phyloP scores from a whole-genome alignment of 2,888 invertebrate genomes.

The Didymodactylos carnosus region DNA sequence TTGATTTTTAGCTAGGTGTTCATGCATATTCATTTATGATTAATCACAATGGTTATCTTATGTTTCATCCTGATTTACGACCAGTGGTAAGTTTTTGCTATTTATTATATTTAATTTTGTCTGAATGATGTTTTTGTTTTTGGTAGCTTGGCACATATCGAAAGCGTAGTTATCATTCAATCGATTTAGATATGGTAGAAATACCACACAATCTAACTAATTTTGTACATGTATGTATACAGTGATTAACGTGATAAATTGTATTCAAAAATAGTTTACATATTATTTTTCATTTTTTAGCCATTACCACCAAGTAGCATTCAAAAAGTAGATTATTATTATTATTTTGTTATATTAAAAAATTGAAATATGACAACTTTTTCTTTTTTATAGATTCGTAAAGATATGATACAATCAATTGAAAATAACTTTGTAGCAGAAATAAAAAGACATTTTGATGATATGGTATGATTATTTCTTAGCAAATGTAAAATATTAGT shows the following conservation, averaged over 20 bases:
- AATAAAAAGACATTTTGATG: neutral
- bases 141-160: neutral
- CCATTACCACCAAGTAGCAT: neutral
- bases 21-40: constrained; percentile 8
- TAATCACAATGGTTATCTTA: constrained; percentile 13
- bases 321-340: neutral
- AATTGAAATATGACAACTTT: no score
- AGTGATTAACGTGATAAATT: no score
- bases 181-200: neutral
- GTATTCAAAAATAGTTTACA: neutral
- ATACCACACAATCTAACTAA: neutral
- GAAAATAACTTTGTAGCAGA: neutral
- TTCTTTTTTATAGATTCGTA: neutral
- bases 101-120: neutral
- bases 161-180: neutral
- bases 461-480: neutral
- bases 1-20: constrained; percentile 5
- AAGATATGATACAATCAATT: neutral
- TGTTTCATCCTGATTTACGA: constrained; percentile 10
- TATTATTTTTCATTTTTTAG: neutral
- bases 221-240: neutral
- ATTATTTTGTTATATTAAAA: neutral
- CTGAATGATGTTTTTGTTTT: neutral
- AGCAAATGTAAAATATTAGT: neutral
- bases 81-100: neutral